A percentile compares a stretch with the other conserved stretches of the same genome.
Evolutionary conservation across 2,797 vertebrate genomes (phyloP).

Genomic region (Todus mexicanus): DNA sequence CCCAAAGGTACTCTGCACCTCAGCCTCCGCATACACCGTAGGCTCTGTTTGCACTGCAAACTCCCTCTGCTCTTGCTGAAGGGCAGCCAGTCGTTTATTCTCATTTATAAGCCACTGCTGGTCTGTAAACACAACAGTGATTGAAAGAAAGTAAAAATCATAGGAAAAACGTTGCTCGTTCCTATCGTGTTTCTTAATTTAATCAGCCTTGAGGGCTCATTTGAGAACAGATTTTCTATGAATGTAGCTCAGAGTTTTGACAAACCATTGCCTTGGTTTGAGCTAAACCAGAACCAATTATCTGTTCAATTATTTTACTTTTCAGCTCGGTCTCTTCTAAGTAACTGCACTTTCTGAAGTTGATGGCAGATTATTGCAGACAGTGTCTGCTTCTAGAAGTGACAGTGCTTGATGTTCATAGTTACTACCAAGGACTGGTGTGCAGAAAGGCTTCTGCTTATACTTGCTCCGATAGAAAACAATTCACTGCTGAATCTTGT

Average conservation of each 20-base stretch:
- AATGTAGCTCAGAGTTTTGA: not conserved
- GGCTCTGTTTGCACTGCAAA: slow-evolving; percentile 82
- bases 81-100: slow-evolving; percentile 73
- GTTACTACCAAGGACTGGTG: not conserved
- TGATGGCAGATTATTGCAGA: not conserved
- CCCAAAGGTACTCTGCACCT: slow-evolving; percentile 29
- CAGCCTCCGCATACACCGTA: slow-evolving; percentile 41
- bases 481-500: not conserved
- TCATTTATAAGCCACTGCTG: slow-evolving; percentile 86
- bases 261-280: not conserved
- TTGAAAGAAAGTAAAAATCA: slow-evolving; percentile 3
- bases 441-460: not conserved
- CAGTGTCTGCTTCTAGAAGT: not conserved
- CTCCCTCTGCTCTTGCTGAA: slow-evolving; percentile 77
- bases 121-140: slow-evolving; percentile 75
- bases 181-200: not conserved
- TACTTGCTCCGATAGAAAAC: not conserved
- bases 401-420: not conserved
- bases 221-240: not conserved
- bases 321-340: not conserved
- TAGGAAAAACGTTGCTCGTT: not conserved
- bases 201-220: not conserved
- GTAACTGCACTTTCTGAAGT: not conserved
- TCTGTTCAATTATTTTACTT: not conserved
- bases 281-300: not conserved